Evolutionary conservation across 2,113 vertebrate genomes (phyloP), one percentile per base, ranked within the genome.

Genomic region (Oenanthe oenanthe): DNA sequence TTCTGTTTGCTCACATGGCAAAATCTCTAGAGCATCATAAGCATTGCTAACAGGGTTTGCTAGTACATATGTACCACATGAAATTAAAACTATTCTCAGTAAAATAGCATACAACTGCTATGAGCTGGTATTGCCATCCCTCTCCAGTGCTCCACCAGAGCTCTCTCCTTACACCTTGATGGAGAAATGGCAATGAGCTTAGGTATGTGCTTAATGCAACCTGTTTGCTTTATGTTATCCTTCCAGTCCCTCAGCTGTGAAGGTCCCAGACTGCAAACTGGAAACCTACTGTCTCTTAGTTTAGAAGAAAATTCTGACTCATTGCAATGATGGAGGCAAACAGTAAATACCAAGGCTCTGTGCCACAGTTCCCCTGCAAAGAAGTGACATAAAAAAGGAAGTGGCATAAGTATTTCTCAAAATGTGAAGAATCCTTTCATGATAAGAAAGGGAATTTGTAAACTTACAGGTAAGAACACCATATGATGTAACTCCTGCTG

Each of bases 1-100:
- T 95, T 94, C 88, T 86, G 92, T 84, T 85, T 79, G 76, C 56
- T 94, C 85, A 80, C 58, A 89, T 4, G 4, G 66, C 68, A 91
- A 92, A 86, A 84, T 50, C 92, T 88, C 74, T 40, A 78, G 88
- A 92, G 91, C 53, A 84, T 47, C 13, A 2, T 40, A 92, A 88
- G 51, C 51, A 65, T 50, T 89, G 61, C 72, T 97, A 92, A 87
- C 82, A 83, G 56, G 2, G 7, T 67, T 94, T 94, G 71, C 38
- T 56, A 60, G 78, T 92, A 93, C 81, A 45, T 60, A 81, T 15
- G 57, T 56, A 93, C n/a, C 31, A 24, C 4, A 79, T 19, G 67
- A 92, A 87, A 95, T 79, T 47, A 87, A 92, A 96, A 75, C 80
- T 47, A 17, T 34, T 89, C 66, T 91, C 50, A 60, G 29, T 53